phyloP scores from a whole-genome alignment of 2,888 invertebrate species.

The Ochlodes sylvanus region DNA sequence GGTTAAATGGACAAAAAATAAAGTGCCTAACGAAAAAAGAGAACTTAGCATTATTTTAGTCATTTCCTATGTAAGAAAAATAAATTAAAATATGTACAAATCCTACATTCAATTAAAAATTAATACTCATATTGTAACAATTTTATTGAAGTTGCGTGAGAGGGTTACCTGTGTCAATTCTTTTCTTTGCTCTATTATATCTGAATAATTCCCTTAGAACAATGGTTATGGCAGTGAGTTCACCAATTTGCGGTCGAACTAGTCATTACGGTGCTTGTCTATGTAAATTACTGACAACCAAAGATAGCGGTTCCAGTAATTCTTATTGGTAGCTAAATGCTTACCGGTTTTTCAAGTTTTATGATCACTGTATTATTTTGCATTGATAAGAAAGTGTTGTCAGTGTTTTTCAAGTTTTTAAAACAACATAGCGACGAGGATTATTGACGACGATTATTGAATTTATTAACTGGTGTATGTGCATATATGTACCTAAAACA shows the following conservation, averaged over 20 bases:
- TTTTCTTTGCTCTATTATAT: background rate
- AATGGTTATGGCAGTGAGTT: background rate
- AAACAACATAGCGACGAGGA: too few species aligned
- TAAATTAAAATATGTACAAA: too few species aligned
- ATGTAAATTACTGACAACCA: slow-evolving; percentile 23
- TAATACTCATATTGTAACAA: too few species aligned
- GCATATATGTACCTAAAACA: too few species aligned
- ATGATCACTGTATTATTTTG: background rate
- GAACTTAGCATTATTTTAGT: too few species aligned
- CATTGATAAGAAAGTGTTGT: slow-evolving; percentile 5
- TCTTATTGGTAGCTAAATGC: background rate
- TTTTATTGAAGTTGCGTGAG: too few species aligned
- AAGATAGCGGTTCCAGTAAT: slow-evolving; percentile 20
- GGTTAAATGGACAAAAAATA: too few species aligned
- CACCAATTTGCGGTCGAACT: background rate
- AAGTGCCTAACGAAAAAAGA: too few species aligned
- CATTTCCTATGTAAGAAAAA: too few species aligned
- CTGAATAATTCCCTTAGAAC: background rate
- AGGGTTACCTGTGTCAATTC: background rate
- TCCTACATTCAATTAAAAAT: too few species aligned
- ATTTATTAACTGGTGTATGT: too few species aligned
- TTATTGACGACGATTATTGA: too few species aligned
- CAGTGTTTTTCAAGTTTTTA: background rate
- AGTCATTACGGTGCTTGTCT: slow-evolving; percentile 8
- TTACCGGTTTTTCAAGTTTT: slow-evolving; percentile 23